These are phyloP conservation scores for Gymnoscopelus braueri DNA, from an alignment of 2,797 vertebrate species.

Conservation along the genomic window DNA sequence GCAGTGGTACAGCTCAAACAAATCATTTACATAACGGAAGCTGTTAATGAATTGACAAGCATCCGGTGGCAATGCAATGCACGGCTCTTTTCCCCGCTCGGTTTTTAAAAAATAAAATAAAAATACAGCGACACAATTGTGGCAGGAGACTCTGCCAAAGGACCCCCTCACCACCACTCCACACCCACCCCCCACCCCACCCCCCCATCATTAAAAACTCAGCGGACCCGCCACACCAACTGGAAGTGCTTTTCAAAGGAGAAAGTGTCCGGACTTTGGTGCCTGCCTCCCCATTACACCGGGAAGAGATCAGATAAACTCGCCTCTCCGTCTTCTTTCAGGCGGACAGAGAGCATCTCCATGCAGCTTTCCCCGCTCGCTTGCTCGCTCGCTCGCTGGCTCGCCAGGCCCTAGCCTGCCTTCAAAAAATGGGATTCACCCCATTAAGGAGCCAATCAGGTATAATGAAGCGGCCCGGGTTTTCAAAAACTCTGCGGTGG, in stretches of 20 bases:
- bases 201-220: constrained; percentile 58
- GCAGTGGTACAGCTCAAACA: constrained; percentile 46
- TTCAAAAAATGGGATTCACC: constrained; percentile 61
- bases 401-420: no score
- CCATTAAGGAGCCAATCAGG: constrained; percentile 77
- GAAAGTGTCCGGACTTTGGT: constrained; percentile 49
- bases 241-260: constrained; percentile 47
- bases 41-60: constrained; percentile 58
- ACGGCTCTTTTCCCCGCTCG: constrained; percentile 5
- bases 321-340: constrained; percentile 37
- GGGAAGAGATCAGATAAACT: constrained; percentile 50
- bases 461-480: constrained; percentile 74
- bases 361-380: constrained; percentile 46
- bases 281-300: constrained; percentile 52
- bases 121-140: constrained; percentile 6
- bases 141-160: constrained; percentile 26
- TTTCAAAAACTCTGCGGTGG: constrained; percentile 53
- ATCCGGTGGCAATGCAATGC: constrained; percentile 8
- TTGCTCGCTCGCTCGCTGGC: constrained; percentile 8
- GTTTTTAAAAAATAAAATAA: not conserved
- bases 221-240: constrained; percentile 32
- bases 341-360: not conserved
- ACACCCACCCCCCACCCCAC: not conserved
- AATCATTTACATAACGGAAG: constrained; percentile 52
- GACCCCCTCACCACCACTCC: not conserved